These are phyloP conservation scores for Drosophila monieri DNA, from an alignment of 2,888 invertebrate species.

Conservation along the genomic window DNA sequence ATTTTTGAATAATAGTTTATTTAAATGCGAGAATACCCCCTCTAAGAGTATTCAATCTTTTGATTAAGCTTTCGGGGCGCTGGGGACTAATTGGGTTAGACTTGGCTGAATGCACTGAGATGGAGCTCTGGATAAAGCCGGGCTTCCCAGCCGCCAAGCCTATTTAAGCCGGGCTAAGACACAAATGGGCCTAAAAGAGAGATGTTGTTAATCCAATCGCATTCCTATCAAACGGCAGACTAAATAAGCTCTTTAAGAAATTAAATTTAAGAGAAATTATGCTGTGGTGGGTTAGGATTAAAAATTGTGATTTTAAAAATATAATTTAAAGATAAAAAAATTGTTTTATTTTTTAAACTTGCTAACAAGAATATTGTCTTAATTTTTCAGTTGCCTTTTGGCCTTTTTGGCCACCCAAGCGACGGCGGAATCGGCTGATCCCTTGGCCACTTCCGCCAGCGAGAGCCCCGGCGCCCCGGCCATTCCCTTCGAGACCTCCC, in stretches of 20 bases:
- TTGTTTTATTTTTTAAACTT: neutral
- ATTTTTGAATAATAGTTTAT: too few species aligned
- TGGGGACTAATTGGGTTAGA: constrained; percentile 35
- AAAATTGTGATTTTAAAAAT: too few species aligned
- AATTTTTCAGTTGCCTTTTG: constrained; percentile 68
- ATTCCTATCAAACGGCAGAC: neutral
- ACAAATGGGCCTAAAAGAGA: neutral
- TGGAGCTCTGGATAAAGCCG: neutral
- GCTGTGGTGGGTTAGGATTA: neutral
- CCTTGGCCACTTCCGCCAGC: constrained; percentile 48
- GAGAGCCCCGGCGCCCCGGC: constrained; percentile 35
- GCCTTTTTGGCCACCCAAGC: constrained; percentile 55
- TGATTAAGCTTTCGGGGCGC: neutral
- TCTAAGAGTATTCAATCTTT: neutral
- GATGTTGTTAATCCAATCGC: neutral
- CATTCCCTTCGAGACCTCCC: constrained; percentile 87
- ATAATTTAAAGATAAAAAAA: neutral
- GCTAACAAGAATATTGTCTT: neutral
- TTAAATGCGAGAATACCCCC: neutral
- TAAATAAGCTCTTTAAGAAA: neutral
- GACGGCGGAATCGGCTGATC: constrained; percentile 47
- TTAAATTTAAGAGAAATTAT: neutral
- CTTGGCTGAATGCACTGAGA: constrained; percentile 15
- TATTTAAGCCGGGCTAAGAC: constrained; percentile 1
- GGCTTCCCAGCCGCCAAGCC: constrained; percentile 2